These are phyloP conservation scores for Lerista edwardsae DNA, from an alignment of 2,797 vertebrate genomes.

Conservation along the genomic window DNA sequence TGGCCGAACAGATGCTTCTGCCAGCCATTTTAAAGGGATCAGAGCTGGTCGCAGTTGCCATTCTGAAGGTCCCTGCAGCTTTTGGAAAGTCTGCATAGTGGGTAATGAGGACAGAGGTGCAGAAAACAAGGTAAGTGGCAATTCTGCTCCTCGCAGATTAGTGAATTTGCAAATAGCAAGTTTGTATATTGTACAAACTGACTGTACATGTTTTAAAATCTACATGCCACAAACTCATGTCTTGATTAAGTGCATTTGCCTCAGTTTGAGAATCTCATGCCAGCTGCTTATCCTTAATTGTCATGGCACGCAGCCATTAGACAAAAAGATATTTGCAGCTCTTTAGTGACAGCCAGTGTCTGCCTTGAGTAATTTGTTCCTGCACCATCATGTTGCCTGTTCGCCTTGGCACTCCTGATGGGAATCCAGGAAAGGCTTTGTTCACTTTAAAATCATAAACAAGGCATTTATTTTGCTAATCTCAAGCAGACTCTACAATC, in stretches of 20 bases:
- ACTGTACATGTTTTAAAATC: not conserved
- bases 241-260: conserved; percentile 8
- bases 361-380: conserved; percentile 15
- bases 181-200: too few relatives aligned
- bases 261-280: not conserved
- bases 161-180: too few relatives aligned
- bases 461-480: not conserved
- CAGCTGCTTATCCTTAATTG: not conserved
- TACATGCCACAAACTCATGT: conserved; percentile 2
- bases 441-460: not conserved
- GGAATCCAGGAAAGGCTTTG: not conserved
- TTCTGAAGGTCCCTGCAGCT: too few relatives aligned
- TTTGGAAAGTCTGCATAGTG: too few relatives aligned
- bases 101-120: too few relatives aligned
- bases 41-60: too few relatives aligned
- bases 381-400: not conserved
- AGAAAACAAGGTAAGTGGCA: too few relatives aligned
- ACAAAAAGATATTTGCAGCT: conserved; percentile 1
- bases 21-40: too few relatives aligned
- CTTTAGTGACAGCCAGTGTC: conserved; percentile 12
- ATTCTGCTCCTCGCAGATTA: too few relatives aligned
- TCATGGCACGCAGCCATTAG: not conserved
- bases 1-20: too few relatives aligned
- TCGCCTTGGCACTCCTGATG: not conserved
- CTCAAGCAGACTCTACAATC: not conserved